Base-by-base conservation (phyloP, 2,888 invertebrate species). In the Drosophila mimica region DNA sequence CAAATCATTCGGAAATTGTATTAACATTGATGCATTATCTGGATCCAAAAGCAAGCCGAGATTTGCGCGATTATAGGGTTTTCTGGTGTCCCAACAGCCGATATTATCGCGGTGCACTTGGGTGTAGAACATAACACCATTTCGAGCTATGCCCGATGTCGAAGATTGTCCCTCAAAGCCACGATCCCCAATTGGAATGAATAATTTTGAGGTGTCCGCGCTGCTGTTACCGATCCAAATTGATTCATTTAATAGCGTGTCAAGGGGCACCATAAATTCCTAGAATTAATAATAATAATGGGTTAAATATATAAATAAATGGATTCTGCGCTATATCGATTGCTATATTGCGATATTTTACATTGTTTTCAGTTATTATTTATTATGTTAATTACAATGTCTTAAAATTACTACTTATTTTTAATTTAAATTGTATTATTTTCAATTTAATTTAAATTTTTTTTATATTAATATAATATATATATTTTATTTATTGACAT, bases 1-100 rank as follows among this genome's bases (percentile, higher is more conserved):
- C 51, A 97, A 92, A 89, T 97, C 97, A 86, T 97, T 97, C 0
- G 97, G 97, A 90, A 97, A 97, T 20, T 96, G 94, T 73, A 97
- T 93, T 0, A 96, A 95, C 13, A 94, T 94, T 4, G 94, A 58
- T 1, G 64, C 40, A 20, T 66, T 72, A 7, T 67, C 57, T 3
- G 33, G n/a, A 34, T 80, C 62, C 1, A 82, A 11, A 0, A 86
- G 76, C 17, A 52, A n/a, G 13, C 95, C 96, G 28, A 95, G 93
- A 81, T 95, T 96, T 11, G 93, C 93, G 36, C 94, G 94, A 48
- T 93, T 94, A 88, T 97, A 97, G 0, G 95, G 95, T 82, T 96
- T 96, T 0, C 94, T 94, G 0, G 95, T 95, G 83, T 97, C 96
- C 97, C 97, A 97, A 88, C 97, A 97, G 51, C 96, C 96, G 0